phyloP scores from a whole-genome alignment of 2,797 vertebrate species.

The Pitangus sulphuratus region DNA sequence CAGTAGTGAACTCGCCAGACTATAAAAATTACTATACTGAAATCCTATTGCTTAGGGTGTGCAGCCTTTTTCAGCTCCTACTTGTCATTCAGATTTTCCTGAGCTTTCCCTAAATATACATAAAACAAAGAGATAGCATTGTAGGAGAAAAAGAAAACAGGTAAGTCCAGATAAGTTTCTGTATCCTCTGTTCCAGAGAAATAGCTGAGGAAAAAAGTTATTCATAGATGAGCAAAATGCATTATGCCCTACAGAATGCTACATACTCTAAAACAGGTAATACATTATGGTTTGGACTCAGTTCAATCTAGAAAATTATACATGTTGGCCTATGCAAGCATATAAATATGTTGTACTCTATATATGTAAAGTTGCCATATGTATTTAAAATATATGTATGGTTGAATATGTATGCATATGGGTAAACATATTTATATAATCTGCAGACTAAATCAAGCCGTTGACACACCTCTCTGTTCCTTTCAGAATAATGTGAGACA shows the following conservation, averaged over 20 bases:
- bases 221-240: background rate
- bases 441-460: background rate
- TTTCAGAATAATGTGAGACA: background rate
- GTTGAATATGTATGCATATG: rapidly evolving
- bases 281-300: background rate
- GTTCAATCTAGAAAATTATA: background rate
- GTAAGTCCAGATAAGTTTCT: background rate
- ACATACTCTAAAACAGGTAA: background rate
- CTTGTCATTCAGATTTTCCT: background rate
- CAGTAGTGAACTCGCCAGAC: background rate
- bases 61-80: background rate
- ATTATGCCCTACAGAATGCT: background rate
- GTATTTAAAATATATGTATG: background rate
- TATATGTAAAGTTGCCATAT: background rate
- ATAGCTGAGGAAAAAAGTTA: background rate
- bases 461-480: background rate
- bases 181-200: background rate
- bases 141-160: background rate
- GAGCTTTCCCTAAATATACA: background rate
- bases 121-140: background rate
- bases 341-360: background rate
- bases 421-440: background rate
- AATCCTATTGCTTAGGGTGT: background rate
- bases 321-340: background rate
- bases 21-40: background rate